phyloP scores from a whole-genome alignment of 2,113 vertebrate species.

The Grammatotria lemairii region DNA sequence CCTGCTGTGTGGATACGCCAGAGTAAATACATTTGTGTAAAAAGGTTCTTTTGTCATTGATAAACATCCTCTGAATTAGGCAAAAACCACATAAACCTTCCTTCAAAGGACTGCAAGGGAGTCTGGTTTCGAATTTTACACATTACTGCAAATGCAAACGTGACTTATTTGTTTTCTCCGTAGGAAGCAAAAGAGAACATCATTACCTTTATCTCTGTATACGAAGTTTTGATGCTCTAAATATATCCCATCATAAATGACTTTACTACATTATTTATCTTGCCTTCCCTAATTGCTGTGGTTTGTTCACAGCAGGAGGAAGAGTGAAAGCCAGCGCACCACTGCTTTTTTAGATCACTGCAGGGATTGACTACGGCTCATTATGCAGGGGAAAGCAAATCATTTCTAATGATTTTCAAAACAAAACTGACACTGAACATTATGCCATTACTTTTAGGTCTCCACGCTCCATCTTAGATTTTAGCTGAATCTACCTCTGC shows the following conservation, averaged over 20 bases:
- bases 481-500: not conserved
- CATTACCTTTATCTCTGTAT: not conserved
- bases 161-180: not conserved
- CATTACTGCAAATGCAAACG: not conserved
- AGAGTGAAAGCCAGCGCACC: not conserved
- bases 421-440: slow-evolving; percentile 8
- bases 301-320: slow-evolving; percentile 49
- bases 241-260: slow-evolving; percentile 14
- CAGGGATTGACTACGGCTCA: slow-evolving; percentile 26
- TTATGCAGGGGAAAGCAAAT: slow-evolving; percentile 43
- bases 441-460: slow-evolving; percentile 1
- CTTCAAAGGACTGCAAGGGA: not conserved
- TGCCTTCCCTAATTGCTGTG: slow-evolving; percentile 42
- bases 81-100: not conserved
- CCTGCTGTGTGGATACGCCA: not conserved
- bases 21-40: not conserved
- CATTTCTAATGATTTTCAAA: slow-evolving; percentile 31
- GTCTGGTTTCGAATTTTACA: not conserved
- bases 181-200: not conserved
- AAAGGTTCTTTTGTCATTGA: not conserved
- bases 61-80: not conserved
- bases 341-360: slow-evolving; percentile 13
- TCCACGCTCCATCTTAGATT: not conserved
- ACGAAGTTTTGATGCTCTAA: not conserved
- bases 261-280: slow-evolving; percentile 31